Evolutionary conservation across 2,113 vertebrate genomes (phyloP), one percentile per base, ranked within the genome.

Genomic region (Morone chrysops): DNA sequence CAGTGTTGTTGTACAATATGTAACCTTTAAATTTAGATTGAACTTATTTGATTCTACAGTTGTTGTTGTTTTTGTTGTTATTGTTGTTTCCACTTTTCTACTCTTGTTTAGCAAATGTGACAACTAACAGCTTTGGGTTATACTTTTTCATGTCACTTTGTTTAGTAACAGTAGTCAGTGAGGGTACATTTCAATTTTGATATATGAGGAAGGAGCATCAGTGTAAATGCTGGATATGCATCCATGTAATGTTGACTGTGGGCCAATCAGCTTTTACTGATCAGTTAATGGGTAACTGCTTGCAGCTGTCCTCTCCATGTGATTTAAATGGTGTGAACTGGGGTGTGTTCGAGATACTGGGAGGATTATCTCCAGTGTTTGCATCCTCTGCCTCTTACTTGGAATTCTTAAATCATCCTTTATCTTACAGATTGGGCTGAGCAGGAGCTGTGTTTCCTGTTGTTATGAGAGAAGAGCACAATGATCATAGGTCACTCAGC

Each of bases 241-340:
- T 18, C 5, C 5, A 31, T 31, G 4, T 25, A 8, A 38, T 36
- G 7, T 14, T 10, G 5, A 3, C 1, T 43, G 22, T 82, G 47
- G 48, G 40, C 48, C 72, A 70, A 75, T 70, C 57, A 45, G 47
- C 77, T 51, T 61, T 51, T 17, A 38, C 9, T 36, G 4, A 48
- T 57, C 41, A 48, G n/a, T 22, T 81, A 20, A 84, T 38, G 18
- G 53, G 17, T 67, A 12, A 90, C 59, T 73, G 36, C 3, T 12
- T 66, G 41, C 83, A 90, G 81, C 81, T 91, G 86, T 74, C 6
- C 11, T 41, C 66, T 66, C 12, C 65, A 61, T 48, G 69, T 80
- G 84, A 71, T 43, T 6, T 41, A 7, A 72, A 59, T 82, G 38
- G 14, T 57, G 43, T 80, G 60, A 66, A 20, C 16, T 48, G 22